Percentiles rank a stretch among this genome's conserved stretches.
These are phyloP conservation scores for Brachystomella parvula DNA, from an alignment of 1,140 invertebrate species.

Conservation along the genomic window DNA sequence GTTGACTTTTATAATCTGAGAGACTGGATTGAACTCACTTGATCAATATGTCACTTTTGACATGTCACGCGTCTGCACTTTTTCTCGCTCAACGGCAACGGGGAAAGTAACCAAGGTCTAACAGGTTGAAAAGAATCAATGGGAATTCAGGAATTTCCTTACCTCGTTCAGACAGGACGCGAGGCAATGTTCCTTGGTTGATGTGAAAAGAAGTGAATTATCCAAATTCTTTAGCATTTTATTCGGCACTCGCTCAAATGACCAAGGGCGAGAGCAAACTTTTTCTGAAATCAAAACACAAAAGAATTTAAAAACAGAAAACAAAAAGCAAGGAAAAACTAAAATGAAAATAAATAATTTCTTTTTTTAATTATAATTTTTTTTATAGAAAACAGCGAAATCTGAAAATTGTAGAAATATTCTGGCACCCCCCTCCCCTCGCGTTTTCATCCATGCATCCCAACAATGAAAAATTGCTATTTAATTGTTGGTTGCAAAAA, in stretches of 20 bases:
- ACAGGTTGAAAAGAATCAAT: too few relatives aligned
- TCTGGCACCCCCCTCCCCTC: background rate
- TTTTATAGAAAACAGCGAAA: too few relatives aligned
- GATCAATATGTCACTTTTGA: too few relatives aligned
- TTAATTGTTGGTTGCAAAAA: background rate
- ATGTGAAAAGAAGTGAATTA: conserved; percentile 84
- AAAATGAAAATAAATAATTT: conserved; percentile 9
- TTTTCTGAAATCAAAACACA: too few relatives aligned
- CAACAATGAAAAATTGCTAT: background rate
- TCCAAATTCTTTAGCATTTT: conserved; percentile 81
- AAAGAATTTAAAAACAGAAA: conserved; percentile 40
- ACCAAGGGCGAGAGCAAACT: conserved; percentile 81
- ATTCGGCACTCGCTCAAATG: conserved; percentile 85
- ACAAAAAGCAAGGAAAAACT: conserved; percentile 13
- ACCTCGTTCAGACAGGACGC: conserved; percentile 86
- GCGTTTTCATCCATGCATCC: background rate
- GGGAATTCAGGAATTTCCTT: too few relatives aligned
- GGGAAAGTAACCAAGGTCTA: too few relatives aligned
- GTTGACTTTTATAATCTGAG: too few relatives aligned
- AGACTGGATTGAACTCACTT: too few relatives aligned
- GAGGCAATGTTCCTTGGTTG: conserved; percentile 85
- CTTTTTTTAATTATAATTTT: background rate
- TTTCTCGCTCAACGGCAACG: too few relatives aligned
- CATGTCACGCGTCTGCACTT: too few relatives aligned
- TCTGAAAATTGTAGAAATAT: too few relatives aligned